Conservation (phyloP, 1,140 invertebrate species). For the Trachymyrmex septentrionalis region DNA sequence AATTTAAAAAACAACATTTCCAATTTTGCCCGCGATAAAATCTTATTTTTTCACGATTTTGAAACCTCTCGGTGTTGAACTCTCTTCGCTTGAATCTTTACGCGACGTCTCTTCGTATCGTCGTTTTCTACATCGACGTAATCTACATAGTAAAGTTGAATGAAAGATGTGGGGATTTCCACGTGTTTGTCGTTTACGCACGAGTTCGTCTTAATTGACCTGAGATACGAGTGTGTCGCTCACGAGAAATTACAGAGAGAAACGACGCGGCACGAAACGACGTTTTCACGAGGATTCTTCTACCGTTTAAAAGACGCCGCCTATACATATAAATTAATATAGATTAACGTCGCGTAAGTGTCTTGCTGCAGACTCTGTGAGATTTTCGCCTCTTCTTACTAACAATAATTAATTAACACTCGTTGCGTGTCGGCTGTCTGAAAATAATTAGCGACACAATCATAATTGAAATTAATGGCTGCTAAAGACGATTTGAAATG, state of each 20-base stretch:
- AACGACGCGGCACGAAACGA: not conserved
- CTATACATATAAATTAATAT: not conserved
- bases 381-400: not conserved
- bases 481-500: slow-evolving; percentile 9
- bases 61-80: not conserved
- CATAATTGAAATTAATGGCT: not conserved
- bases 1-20: too few species aligned
- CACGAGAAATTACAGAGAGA: slow-evolving; percentile 76
- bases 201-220: slow-evolving; percentile 86
- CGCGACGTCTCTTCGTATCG: slow-evolving; percentile 29
- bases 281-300: slow-evolving; percentile 29
- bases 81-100: slow-evolving; percentile 49
- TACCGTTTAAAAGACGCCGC: not conserved
- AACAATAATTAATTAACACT: not conserved
- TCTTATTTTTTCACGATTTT: not conserved
- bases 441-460: not conserved
- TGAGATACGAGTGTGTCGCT: slow-evolving; percentile 84
- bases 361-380: not conserved
- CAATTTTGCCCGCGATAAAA: not conserved
- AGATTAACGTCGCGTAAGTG: not conserved
- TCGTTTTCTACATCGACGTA: slow-evolving; percentile 23
- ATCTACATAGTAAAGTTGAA: slow-evolving; percentile 73
- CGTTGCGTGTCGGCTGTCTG: not conserved
- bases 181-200: slow-evolving; percentile 86
- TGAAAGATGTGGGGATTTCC: slow-evolving; percentile 72